Percentiles rank a stretch among this genome's conserved stretches.
Evolutionary conservation across 2,888 invertebrate genomes (phyloP).

Genomic region (Abscondita cerata): DNA sequence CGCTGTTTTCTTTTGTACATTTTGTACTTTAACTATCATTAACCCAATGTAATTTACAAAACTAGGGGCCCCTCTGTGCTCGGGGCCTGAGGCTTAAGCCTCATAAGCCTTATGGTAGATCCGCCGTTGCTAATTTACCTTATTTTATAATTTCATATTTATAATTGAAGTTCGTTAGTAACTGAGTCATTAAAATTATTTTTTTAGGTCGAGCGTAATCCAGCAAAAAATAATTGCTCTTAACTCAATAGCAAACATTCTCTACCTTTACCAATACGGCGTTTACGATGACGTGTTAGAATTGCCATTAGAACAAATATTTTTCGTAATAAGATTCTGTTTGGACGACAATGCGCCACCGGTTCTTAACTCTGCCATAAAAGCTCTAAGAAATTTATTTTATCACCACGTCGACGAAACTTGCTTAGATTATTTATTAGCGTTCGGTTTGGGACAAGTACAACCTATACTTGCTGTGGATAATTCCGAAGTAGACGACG

Average conservation of each 20-base stretch:
- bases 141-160: no score
- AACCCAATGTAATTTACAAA: no score
- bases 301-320: constrained; percentile 76
- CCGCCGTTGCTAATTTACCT: no score
- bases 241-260: constrained; percentile 78
- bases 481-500: constrained; percentile 58
- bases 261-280: constrained; percentile 75
- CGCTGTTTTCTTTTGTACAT: no score
- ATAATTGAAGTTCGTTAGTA: no score
- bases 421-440: constrained; percentile 72
- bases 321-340: constrained; percentile 84
- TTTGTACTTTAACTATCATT: no score
- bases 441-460: constrained; percentile 68
- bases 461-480: constrained; percentile 66
- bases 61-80: no score
- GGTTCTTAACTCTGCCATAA: constrained; percentile 77
- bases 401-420: constrained; percentile 82
- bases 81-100: no score
- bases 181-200: no score
- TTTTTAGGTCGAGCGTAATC: constrained; percentile 70
- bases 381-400: constrained; percentile 76
- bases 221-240: constrained; percentile 86
- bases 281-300: constrained; percentile 78
- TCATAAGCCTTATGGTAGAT: no score
- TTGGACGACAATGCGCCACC: constrained; percentile 82